Evolutionary conservation across 2,797 vertebrate genomes (phyloP), one percentile per base, ranked within the genome.

Genomic region (Manis pentadactyla): DNA sequence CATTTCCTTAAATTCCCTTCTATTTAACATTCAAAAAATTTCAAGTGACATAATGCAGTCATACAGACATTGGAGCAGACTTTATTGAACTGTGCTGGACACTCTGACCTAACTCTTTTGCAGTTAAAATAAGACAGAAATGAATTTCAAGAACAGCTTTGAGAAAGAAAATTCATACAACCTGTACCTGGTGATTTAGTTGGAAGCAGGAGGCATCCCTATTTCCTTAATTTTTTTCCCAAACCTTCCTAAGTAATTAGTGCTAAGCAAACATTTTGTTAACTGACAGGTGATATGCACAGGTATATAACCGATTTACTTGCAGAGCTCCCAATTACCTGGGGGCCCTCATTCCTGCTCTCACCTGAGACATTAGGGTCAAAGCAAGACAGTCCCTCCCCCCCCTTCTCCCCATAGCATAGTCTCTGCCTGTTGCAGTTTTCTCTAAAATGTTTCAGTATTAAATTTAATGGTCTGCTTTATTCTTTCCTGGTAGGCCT

Each of bases 1-100:
- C n/a, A 86, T 53, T 94, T 95, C 78, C 84, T 90, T 83, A 86
- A 85, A 29, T 78, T 71, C 31, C 83, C 95, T 93, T 87, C 78
- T 79, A 34, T 13, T 92, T 87, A 87, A 49, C 63, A 61, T 95
- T 82, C 64, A 46, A 77, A 74, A 92, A 73, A 51, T 53, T 29
- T 79, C 94, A 86, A 79, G 51, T 92, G 87, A 96, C 82, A 84
- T 96, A 93, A 84, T 42, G 1, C 85, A 94, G 74, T 77, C 17
- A 6, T 39, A 78, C 25, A 84, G 90, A 96, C 87, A 61, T 49
- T 85, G 78, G 31, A 57, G 21, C 51, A 86, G 27, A 81, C n/a
- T 79, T 93, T 78, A 39, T 3, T 89, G 89, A 61, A n/a, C 12
- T 68, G 57, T 10, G 29, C 23, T 51, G 75, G 74, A 74, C 25